Conservation (phyloP, 2,888 invertebrate species). For the Euclidia mi region DNA sequence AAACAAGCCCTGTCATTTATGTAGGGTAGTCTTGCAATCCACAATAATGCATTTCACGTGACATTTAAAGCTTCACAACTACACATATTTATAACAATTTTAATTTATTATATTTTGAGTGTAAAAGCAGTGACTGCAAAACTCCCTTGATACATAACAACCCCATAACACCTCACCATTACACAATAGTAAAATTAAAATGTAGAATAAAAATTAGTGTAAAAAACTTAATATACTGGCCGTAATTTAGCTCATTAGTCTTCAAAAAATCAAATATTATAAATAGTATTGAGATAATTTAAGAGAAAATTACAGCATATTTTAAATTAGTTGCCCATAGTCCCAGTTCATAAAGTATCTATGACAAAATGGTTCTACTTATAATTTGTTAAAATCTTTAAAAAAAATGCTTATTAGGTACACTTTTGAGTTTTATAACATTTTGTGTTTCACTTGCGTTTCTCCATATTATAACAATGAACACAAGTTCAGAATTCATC, state of each 20-base stretch:
- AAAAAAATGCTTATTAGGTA: slow-evolving; percentile 1
- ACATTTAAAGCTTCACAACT: slow-evolving; percentile 43
- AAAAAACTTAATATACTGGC: slow-evolving; percentile 16
- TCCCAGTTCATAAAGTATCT: slow-evolving; percentile 36
- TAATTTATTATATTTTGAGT: slow-evolving; percentile 15
- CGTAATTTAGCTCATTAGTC: slow-evolving; percentile 26
- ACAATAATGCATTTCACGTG: slow-evolving; percentile 18
- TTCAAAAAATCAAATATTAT: not conserved
- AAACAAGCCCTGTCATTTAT: slow-evolving; percentile 19
- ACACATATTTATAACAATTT: slow-evolving; percentile 22
- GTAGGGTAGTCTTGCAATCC: slow-evolving; percentile 23
- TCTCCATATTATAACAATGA: too few species aligned
- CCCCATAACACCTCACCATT: slow-evolving; percentile 25
- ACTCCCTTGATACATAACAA: slow-evolving; percentile 31
- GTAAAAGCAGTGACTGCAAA: slow-evolving; percentile 33
- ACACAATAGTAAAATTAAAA: too few species aligned
- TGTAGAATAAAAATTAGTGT: slow-evolving; percentile 28
- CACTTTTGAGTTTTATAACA: slow-evolving; percentile 11
- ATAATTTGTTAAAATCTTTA: not conserved
- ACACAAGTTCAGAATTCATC: too few species aligned
- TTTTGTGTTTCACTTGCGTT: not conserved
- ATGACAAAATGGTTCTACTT: not conserved
- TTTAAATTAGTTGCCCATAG: slow-evolving; percentile 19
- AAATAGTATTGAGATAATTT: not conserved
- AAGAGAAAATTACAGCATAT: slow-evolving; percentile 29